phyloP scores from a whole-genome alignment of 2,888 invertebrate species.

The Pocota personata region DNA sequence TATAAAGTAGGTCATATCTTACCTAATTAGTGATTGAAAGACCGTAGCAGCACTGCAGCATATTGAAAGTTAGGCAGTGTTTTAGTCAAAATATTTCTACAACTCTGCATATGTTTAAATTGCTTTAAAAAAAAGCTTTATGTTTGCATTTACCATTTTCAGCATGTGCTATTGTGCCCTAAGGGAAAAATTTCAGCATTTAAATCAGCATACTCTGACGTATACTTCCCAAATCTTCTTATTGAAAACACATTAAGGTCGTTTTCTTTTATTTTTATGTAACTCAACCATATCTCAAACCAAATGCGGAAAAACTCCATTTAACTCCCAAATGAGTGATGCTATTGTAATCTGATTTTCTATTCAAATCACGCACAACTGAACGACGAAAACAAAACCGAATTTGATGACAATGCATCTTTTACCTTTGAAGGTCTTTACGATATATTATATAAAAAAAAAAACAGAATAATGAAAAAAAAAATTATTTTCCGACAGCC shows the following conservation, averaged over 20 bases:
- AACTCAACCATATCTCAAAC: not conserved
- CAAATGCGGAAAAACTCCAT: constrained; percentile 21
- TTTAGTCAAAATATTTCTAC: too few relatives aligned
- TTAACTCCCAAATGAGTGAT: constrained; percentile 33
- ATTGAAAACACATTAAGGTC: constrained; percentile 11
- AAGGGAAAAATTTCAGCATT: not conserved
- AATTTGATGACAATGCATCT: constrained; percentile 51
- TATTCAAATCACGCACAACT: constrained; percentile 35
- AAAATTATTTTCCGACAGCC: not conserved
- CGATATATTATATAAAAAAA: not conserved
- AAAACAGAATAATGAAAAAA: not conserved
- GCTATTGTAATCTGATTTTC: constrained; percentile 26
- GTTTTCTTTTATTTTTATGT: not conserved
- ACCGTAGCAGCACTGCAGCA: too few relatives aligned
- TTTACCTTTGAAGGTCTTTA: constrained; percentile 19
- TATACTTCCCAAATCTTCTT: not conserved
- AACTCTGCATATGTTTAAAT: too few relatives aligned
- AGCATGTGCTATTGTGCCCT: not conserved
- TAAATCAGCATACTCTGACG: not conserved
- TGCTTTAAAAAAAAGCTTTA: too few relatives aligned
- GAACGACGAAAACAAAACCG: constrained; percentile 12
- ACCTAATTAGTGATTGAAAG: too few relatives aligned
- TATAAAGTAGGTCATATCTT: too few relatives aligned
- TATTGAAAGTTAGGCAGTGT: too few relatives aligned
- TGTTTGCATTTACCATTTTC: too few relatives aligned